phyloP scores from a whole-genome alignment of 2,113 vertebrate genomes.

The Stegastes partitus region DNA sequence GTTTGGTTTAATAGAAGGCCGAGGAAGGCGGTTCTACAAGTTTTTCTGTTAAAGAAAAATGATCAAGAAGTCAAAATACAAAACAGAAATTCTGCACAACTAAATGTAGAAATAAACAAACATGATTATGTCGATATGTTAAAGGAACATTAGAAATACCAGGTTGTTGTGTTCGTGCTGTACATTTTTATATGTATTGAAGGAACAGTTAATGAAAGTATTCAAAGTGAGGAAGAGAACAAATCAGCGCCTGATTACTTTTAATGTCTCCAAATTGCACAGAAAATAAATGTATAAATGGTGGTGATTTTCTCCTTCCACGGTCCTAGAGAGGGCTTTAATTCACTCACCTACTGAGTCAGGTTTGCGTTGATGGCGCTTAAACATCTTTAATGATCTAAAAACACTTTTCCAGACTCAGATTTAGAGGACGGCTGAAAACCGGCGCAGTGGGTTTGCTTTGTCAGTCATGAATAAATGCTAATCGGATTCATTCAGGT shows the following conservation, averaged over 20 bases:
- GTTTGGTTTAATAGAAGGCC: too few species aligned
- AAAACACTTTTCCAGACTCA: not conserved
- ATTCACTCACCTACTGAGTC: not conserved
- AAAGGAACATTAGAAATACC: too few species aligned
- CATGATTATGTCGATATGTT: too few species aligned
- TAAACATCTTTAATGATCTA: slow-evolving; percentile 2
- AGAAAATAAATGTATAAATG: not conserved
- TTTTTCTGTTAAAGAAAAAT: too few species aligned
- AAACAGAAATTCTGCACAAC: too few species aligned
- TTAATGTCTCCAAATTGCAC: not conserved
- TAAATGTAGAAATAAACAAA: too few species aligned
- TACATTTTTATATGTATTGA: too few species aligned
- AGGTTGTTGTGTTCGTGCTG: too few species aligned
- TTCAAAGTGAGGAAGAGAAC: too few species aligned
- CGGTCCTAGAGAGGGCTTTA: not conserved
- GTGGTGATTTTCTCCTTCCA: not conserved
- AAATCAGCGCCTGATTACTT: not conserved
- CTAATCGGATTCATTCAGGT: not conserved
- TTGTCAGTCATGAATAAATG: slow-evolving; percentile 17
- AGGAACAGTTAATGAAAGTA: too few species aligned
- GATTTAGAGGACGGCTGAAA: not conserved
- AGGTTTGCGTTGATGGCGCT: not conserved
- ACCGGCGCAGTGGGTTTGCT: not conserved
- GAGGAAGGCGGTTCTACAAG: too few species aligned
- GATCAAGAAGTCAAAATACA: too few species aligned